Evolutionary conservation across 2,113 vertebrate genomes (phyloP).

Genomic region (Odontophorus gujanensis): DNA sequence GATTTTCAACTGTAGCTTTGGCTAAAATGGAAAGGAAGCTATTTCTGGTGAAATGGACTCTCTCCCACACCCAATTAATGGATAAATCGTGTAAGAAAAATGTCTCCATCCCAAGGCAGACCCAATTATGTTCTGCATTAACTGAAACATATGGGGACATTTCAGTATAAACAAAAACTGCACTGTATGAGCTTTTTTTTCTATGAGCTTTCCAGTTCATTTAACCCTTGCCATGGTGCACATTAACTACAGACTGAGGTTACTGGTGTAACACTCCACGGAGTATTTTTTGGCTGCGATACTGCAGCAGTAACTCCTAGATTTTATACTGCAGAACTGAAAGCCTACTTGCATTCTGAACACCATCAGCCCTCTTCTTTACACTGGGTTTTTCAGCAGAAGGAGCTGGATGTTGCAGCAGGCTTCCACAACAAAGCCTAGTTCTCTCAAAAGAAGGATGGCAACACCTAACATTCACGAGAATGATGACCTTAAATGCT

Average conservation of each 20-base stretch:
- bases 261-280: neutral
- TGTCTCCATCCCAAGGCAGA: conserved; percentile 47
- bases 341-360: neutral
- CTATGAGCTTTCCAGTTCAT: conserved; percentile 53
- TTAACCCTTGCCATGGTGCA: conserved; percentile 61
- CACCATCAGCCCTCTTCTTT: neutral
- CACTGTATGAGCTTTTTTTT: conserved; percentile 43
- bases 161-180: conserved; percentile 67
- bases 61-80: conserved; percentile 33
- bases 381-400: neutral
- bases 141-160: conserved; percentile 67
- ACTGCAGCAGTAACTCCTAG: neutral
- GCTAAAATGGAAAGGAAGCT: conserved; percentile 31
- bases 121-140: conserved; percentile 61
- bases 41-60: conserved; percentile 30
- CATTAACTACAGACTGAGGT: neutral
- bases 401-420: neutral
- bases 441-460: neutral
- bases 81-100: conserved; percentile 52
- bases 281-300: conserved; percentile 1
- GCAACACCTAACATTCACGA: neutral
- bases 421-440: neutral
- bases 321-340: neutral
- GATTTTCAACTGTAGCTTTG: neutral
- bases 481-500: neutral